A percentile compares a stretch with the other conserved stretches of the same genome.
These are phyloP conservation scores for Tinea semifulvella DNA, from an alignment of 2,888 invertebrate species.

Conservation along the genomic window DNA sequence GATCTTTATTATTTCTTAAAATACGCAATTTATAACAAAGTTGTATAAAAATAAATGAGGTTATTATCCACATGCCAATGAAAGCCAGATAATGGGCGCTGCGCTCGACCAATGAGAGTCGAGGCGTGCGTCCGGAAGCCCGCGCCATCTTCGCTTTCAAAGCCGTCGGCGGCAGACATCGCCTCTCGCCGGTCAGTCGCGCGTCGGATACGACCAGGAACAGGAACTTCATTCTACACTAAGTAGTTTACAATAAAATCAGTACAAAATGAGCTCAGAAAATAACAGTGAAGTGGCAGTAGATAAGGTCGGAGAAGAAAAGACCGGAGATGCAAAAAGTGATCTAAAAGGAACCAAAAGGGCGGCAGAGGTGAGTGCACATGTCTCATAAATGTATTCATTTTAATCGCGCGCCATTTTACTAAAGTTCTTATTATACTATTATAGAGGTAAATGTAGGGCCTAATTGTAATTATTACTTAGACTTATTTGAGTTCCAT, in stretches of 20 bases:
- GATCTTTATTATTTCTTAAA: no score
- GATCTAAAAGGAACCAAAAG: conserved; percentile 88
- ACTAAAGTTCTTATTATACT: conserved; percentile 36
- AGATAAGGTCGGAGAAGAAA: conserved; percentile 84
- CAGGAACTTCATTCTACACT: conserved; percentile 35
- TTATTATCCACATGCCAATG: conserved; percentile 36
- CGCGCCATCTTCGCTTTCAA: conserved; percentile 89
- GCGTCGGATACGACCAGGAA: conserved; percentile 70
- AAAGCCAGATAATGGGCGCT: conserved; percentile 38
- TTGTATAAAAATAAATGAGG: conserved; percentile 1
- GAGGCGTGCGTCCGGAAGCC: conserved; percentile 49
- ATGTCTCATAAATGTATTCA: conserved; percentile 56
- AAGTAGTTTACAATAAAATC: conserved; percentile 54
- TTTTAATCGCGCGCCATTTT: conserved; percentile 64
- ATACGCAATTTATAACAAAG: no score
- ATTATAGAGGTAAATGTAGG: conserved; percentile 19
- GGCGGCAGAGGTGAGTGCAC: conserved; percentile 84
- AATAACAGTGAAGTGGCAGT: conserved; percentile 86
- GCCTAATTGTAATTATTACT: conserved; percentile 14
- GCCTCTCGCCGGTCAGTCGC: conserved; percentile 74
- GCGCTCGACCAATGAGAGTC: conserved; percentile 43
- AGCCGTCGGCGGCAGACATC: conserved; percentile 61
- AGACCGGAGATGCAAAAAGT: conserved; percentile 76
- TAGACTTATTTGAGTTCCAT: background rate
- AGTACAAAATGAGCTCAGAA: conserved; percentile 76